These are phyloP conservation scores for Gracilinanus agilis DNA, from an alignment of 2,113 vertebrate species.

Conservation along the genomic window DNA sequence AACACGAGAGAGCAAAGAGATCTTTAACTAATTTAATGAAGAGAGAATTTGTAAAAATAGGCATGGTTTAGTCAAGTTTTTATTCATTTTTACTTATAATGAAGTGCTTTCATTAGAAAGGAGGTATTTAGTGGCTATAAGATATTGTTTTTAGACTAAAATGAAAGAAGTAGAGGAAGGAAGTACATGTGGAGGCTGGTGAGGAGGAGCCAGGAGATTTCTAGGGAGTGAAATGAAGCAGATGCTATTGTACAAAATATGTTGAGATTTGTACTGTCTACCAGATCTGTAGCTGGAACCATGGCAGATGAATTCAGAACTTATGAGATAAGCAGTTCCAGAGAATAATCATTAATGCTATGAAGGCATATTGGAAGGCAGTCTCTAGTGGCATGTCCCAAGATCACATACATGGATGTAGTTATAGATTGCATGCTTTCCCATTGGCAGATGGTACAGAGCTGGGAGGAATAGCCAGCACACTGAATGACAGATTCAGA, in stretches of 20 bases:
- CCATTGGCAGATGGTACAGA: neutral
- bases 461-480: neutral
- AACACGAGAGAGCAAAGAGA: neutral
- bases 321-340: neutral
- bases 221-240: too few relatives aligned
- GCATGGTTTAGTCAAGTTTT: too few relatives aligned
- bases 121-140: too few relatives aligned
- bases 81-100: too few relatives aligned
- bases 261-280: neutral
- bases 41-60: too few relatives aligned
- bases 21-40: too few relatives aligned
- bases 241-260: neutral
- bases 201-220: too few relatives aligned
- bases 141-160: too few relatives aligned
- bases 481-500: neutral
- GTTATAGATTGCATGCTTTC: neutral
- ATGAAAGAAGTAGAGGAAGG: too few relatives aligned
- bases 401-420: neutral
- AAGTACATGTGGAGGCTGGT: too few relatives aligned
- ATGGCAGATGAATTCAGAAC: neutral
- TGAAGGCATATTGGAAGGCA: neutral
- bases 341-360: neutral
- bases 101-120: too few relatives aligned
- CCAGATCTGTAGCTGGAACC: neutral
- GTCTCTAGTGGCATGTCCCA: neutral